Percentiles rank a stretch among this genome's conserved stretches.
Conservation (phyloP, 2,888 invertebrate species). For the Philopedon plagiatum region DNA sequence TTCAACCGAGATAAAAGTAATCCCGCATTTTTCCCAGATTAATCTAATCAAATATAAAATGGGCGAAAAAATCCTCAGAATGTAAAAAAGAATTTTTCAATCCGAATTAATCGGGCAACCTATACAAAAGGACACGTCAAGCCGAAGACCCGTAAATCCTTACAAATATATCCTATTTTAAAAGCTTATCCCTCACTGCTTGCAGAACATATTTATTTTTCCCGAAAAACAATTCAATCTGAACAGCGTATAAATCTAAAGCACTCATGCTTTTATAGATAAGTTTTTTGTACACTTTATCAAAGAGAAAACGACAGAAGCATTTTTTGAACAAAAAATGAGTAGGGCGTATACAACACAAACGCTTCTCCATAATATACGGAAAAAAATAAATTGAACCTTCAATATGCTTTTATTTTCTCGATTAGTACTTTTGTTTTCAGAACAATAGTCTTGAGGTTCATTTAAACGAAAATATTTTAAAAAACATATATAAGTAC, state of each 20-base stretch:
- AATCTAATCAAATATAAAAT: conserved; percentile 2
- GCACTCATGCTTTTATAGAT: conserved; percentile 40
- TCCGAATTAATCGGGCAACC: conserved; percentile 33
- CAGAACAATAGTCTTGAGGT: too few species aligned
- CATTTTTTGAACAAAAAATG: conserved; percentile 5
- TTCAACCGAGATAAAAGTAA: not conserved
- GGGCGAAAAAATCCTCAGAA: conserved; percentile 11
- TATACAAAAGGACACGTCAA: conserved; percentile 40
- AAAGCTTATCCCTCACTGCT: conserved; percentile 45
- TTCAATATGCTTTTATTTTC: not conserved
- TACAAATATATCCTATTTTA: conserved; percentile 49
- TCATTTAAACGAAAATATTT: too few species aligned
- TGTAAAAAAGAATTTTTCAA: conserved; percentile 29
- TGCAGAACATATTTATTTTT: conserved; percentile 27
- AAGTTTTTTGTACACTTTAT: conserved; percentile 29
- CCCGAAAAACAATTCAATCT: conserved; percentile 45
- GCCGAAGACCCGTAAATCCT: conserved; percentile 39
- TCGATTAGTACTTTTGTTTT: not conserved
- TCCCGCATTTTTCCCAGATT: conserved; percentile 4
- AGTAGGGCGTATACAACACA: conserved; percentile 2
- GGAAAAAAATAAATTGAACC: not conserved
- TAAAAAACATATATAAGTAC: too few species aligned
- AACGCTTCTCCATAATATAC: not conserved
- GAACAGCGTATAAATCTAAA: conserved; percentile 41
- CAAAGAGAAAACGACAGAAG: conserved; percentile 2